Base-by-base conservation (phyloP, 1,140 invertebrate genomes). In the Bemisia tabaci region DNA sequence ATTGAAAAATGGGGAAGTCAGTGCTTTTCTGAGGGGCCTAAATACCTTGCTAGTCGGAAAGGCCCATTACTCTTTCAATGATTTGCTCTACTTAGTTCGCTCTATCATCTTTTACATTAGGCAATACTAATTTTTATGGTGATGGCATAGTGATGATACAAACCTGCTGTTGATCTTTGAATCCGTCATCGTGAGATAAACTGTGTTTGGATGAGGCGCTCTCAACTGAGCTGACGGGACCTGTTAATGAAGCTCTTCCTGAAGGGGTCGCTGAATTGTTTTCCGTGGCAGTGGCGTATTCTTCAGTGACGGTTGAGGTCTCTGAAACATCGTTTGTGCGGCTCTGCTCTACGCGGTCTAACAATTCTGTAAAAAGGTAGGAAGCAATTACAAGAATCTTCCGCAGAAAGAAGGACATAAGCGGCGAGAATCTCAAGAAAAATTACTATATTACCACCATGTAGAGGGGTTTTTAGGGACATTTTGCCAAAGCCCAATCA, bases 231-330 rank as follows among this genome's bases (percentile, higher is more conserved):
- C 87, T 89, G 66, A 62, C 69, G 1, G 70, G 70, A 25, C 70
- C 68, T 21, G 76, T 81, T 62, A 79, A 78, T 26, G 77, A 77
- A 0, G 82, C 82, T 68, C 67, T 60, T 59, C 77, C 67, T 69
- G 70, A 69, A 12, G 67, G 66, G 1, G 68, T 71, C 64, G 85
- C 88, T 27, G 89, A 91, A 76, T 87, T 91, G 74, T 77, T 76
- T 61, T 80, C 79, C 62, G 76, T 79, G 22, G 91, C 91, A 73
- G 91, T 93, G 68, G 90, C 86, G 76, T 93, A 94, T 74, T 93
- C 91, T 74, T 93, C 90, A 25, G 90, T 92, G 25, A 88, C 89
- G 22, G 88, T 90, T 65, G 90, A 91, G 68, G 85, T 86, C 78
- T 92, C 89, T 11, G 89, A 91, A 23, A 90, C 81, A 75, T 91